Conservation (phyloP, 2,113 vertebrate genomes). For the Dissostichus mawsoni region DNA sequence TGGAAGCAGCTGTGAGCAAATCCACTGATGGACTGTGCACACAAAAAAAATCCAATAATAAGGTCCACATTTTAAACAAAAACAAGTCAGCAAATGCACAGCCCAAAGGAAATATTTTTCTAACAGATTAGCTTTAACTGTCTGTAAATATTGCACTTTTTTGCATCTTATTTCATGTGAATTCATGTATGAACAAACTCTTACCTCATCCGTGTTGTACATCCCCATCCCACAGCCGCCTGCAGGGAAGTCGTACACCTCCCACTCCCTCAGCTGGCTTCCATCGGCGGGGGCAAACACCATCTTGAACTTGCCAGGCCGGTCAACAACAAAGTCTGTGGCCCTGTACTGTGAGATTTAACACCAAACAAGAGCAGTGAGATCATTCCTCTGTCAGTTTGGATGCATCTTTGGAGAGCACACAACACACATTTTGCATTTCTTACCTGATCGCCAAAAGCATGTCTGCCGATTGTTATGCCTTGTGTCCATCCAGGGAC, state of each 20-base stretch:
- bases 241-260: conserved; percentile 89
- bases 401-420: background rate
- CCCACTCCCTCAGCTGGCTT: conserved; percentile 88
- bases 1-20: conserved; percentile 99
- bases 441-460: conserved; percentile 94
- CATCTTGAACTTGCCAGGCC: conserved; percentile 91
- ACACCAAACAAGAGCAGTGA: conserved; percentile 6
- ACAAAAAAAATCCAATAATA: conserved; percentile 2
- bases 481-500: conserved; percentile 93
- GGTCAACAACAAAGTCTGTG: conserved; percentile 91
- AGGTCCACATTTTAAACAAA: no score
- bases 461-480: conserved; percentile 96
- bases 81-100: no score
- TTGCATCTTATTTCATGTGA: background rate
- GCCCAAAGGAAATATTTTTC: no score
- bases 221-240: conserved; percentile 98
- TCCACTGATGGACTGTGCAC: conserved; percentile 91
- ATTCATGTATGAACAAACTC: background rate
- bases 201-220: conserved; percentile 97
- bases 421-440: background rate
- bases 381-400: background rate
- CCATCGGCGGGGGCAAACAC: conserved; percentile 89
- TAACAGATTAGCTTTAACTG: no score
- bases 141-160: background rate
- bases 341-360: conserved; percentile 89